These are phyloP conservation scores for Epinephelus moara DNA, from an alignment of 2,113 vertebrate genomes.

Conservation along the genomic window DNA sequence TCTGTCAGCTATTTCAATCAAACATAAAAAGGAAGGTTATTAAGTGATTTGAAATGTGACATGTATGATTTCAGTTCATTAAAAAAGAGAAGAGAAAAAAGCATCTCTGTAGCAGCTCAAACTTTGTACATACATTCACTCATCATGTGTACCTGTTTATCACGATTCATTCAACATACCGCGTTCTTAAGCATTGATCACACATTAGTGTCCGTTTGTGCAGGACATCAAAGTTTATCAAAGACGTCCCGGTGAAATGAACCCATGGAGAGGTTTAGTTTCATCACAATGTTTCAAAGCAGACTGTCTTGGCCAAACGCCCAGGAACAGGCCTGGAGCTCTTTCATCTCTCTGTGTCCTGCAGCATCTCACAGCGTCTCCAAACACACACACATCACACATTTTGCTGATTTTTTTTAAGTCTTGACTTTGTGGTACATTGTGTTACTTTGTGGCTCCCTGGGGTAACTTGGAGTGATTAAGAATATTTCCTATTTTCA, in stretches of 20 bases:
- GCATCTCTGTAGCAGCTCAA: too few relatives aligned
- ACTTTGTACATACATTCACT: too few relatives aligned
- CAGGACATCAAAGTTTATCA: slow-evolving; percentile 45
- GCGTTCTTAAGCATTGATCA: slow-evolving; percentile 11
- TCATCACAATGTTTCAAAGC: slow-evolving; percentile 65
- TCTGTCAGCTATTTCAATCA: background rate
- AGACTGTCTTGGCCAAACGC: slow-evolving; percentile 51
- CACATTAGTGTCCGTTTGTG: slow-evolving; percentile 27
- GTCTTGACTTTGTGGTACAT: slow-evolving; percentile 17
- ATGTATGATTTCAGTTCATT: background rate
- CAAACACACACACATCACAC: slow-evolving; percentile 34
- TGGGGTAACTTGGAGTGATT: background rate
- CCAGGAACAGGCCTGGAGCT: slow-evolving; percentile 46
- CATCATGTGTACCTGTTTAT: background rate
- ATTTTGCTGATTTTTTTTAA: slow-evolving; percentile 7
- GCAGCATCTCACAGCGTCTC: slow-evolving; percentile 41
- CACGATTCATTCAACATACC: slow-evolving; percentile 22
- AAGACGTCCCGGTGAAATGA: slow-evolving; percentile 38
- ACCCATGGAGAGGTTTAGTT: slow-evolving; percentile 41
- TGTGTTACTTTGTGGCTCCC: slow-evolving; percentile 2
- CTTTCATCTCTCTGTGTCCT: slow-evolving; percentile 60
- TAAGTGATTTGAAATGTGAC: background rate
- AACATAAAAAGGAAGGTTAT: background rate
- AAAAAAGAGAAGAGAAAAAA: too few relatives aligned
- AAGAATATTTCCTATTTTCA: background rate